Evolutionary conservation across 2,888 invertebrate genomes (phyloP).

Genomic region (Eledone cirrhosa): DNA sequence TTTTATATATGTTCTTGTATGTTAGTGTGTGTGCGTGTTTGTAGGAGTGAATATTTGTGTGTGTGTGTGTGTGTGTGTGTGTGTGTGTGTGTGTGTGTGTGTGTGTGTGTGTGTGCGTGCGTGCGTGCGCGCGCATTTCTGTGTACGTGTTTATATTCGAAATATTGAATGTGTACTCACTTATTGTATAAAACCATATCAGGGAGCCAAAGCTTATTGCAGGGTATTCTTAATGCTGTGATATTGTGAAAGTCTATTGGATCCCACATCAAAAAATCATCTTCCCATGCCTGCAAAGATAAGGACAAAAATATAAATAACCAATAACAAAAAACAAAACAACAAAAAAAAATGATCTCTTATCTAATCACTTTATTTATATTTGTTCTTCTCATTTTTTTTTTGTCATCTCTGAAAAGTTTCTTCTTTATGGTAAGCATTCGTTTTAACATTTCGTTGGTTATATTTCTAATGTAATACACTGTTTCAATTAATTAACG

Average conservation of each 20-base stretch:
- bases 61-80: too few species aligned
- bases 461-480: too few species aligned
- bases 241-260: slow-evolving; percentile 76
- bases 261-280: slow-evolving; percentile 79
- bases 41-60: too few species aligned
- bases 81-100: too few species aligned
- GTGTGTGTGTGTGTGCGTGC: too few species aligned
- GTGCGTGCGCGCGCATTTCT: too few species aligned
- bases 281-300: slow-evolving; percentile 73
- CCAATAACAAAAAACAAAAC: not conserved
- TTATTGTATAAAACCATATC: slow-evolving; percentile 81
- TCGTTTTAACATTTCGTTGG: not conserved
- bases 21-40: too few species aligned
- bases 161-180: slow-evolving; percentile 49
- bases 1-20: too few species aligned
- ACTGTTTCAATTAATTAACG: too few species aligned
- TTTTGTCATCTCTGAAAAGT: not conserved
- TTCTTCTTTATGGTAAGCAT: not conserved
- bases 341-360: not conserved
- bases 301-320: slow-evolving; percentile 26
- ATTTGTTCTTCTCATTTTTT: not conserved
- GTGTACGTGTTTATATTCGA: not conserved
- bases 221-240: slow-evolving; percentile 73
- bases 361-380: not conserved
- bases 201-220: slow-evolving; percentile 79